These are phyloP conservation scores for Heliocidaris erythrogramma DNA, from an alignment of 35 echinoderm and acorn worm species.

Conservation along the genomic window DNA sequence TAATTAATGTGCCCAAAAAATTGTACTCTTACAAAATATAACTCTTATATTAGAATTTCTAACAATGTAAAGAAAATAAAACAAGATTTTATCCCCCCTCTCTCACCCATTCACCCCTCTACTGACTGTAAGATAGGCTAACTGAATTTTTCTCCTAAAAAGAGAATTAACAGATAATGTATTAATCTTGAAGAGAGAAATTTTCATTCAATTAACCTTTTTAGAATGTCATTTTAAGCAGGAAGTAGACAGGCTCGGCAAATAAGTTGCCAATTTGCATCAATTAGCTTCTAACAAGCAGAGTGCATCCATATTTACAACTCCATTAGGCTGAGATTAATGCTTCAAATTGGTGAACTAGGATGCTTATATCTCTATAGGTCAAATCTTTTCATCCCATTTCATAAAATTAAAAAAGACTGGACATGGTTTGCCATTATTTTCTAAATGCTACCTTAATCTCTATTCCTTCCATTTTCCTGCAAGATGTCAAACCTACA, in stretches of 20 bases:
- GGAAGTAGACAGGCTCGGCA: neutral
- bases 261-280: slow-evolving; percentile 17
- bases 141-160: neutral
- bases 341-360: neutral
- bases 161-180: neutral
- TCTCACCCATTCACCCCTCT: neutral
- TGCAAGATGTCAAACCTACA: too few relatives aligned
- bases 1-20: too few relatives aligned
- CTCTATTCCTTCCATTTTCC: too few relatives aligned
- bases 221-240: neutral
- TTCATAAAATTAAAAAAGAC: neutral
- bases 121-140: neutral
- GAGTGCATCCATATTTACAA: neutral
- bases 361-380: neutral
- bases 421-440: too few relatives aligned
- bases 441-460: too few relatives aligned
- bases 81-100: neutral
- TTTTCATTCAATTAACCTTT: slow-evolving; percentile 16
- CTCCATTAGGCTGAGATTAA: neutral
- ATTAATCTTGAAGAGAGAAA: neutral
- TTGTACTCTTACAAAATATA: too few relatives aligned
- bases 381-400: neutral
- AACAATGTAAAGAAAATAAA: too few relatives aligned
- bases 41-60: too few relatives aligned
- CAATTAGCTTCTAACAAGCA: neutral